Evolutionary conservation across 2,888 invertebrate species (phyloP).

Genomic region (Pilophorus perplexus): DNA sequence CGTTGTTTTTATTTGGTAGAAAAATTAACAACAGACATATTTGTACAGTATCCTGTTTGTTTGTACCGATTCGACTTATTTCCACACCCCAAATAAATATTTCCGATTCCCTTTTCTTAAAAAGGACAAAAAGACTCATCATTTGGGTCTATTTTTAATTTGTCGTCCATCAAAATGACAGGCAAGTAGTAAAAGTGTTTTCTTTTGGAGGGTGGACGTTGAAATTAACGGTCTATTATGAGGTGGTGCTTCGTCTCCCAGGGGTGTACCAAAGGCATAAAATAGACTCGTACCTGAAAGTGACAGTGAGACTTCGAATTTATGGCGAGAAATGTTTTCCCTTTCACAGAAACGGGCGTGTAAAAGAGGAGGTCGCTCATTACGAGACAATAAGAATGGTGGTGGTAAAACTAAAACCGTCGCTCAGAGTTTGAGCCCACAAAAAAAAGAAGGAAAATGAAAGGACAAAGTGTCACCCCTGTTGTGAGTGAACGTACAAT

Average conservation of each 20-base stretch:
- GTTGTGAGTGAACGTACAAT: constrained; percentile 11
- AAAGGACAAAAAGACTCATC: no score
- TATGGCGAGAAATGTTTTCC: constrained; percentile 24
- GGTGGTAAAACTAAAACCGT: background rate
- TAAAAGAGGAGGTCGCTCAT: background rate
- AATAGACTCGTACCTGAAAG: constrained; percentile 27
- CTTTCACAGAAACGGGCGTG: constrained; percentile 9
- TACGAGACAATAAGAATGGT: background rate
- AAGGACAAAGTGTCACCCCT: constrained; percentile 23
- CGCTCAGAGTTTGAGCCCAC: background rate
- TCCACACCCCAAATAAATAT: no score
- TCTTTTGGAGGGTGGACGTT: no score
- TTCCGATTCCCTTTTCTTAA: no score
- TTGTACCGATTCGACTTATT: no score
- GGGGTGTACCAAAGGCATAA: background rate
- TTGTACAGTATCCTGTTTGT: no score
- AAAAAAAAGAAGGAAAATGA: background rate
- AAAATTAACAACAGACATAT: no score
- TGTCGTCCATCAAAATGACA: no score
- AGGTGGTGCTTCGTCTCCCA: no score
- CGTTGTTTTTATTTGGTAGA: no score
- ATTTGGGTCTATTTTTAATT: no score
- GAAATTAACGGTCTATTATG: background rate
- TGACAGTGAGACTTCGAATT: constrained; percentile 13
- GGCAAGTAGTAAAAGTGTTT: no score